Evolutionary conservation across 2,113 vertebrate species (phyloP), one percentile per base, ranked within the genome.

Genomic region (Otocyon megalotis): DNA sequence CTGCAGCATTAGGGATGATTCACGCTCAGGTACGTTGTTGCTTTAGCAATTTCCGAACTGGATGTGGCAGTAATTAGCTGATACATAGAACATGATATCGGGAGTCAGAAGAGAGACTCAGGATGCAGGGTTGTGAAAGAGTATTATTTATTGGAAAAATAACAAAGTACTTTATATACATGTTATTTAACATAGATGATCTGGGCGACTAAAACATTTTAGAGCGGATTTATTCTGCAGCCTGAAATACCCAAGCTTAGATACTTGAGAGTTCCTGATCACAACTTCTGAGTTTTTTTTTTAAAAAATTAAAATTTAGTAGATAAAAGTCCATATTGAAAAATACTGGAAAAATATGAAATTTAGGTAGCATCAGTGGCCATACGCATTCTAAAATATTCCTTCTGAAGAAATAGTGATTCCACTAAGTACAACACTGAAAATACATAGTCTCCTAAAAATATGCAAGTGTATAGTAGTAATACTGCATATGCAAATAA

Each of bases 141-240:
- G 63, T 80, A 97, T n/a, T 90, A 32, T 98, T 99, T 98, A 98
- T 98, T 98, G 98, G 89, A 97, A 98, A 98, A 96, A 72, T 98
- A 98, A 95, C 93, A 98, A 98, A 98, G 97, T 97, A 94, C 88
- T 98, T 97, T 87, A 90, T 43, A 58, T 3, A 79, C 22, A 35
- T 97, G 62, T 86, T 77, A 89, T 93, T 97, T 97, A 88, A 94
- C 54, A 98, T 43, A 96, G 88, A 95, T 8, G 32, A 96, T 93
- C 92, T 85, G 91, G 97, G 74, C 43, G 80, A 85, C 32, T 84
- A 54, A 53, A 30, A 92, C 37, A 72, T 54, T 89, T 16, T 92
- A 50, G 24, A 48, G 30, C 62, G 30, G 92, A 89, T 54, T 95
- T 92, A 76, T 92, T 97, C 32, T 79, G 58, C 12, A 91, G 56